A percentile compares a stretch with the other conserved stretches of the same genome.
phyloP scores from a whole-genome alignment of 1,140 invertebrate genomes.

The Lucilia cuprina region DNA sequence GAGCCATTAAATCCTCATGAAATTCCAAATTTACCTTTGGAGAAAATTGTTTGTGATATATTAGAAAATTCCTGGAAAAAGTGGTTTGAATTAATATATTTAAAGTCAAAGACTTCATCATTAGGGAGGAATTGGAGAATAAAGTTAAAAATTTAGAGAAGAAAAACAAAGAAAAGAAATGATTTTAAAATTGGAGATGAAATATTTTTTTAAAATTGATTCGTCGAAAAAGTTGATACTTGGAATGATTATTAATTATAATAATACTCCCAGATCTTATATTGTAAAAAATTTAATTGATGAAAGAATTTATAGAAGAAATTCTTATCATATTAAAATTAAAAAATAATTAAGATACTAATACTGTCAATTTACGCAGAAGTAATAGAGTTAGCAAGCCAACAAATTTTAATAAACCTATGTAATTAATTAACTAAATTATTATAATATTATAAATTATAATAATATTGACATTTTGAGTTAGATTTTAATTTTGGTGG shows the following conservation, averaged over 20 bases:
- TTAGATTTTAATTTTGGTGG: too few species aligned
- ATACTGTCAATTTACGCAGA: too few species aligned
- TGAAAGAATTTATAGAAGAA: too few species aligned
- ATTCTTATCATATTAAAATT: too few species aligned
- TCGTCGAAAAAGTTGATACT: not conserved
- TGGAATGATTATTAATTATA: not conserved
- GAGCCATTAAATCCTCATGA: not conserved
- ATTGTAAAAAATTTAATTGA: not conserved
- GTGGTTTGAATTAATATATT: not conserved
- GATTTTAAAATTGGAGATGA: not conserved
- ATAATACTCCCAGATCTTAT: not conserved
- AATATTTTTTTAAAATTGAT: not conserved
- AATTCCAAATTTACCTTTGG: not conserved
- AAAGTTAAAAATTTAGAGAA: not conserved
- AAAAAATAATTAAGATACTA: too few species aligned
- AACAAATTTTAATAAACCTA: too few species aligned
- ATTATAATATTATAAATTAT: too few species aligned
- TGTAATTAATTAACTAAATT: too few species aligned
- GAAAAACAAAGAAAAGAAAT: not conserved
- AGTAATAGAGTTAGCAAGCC: too few species aligned
- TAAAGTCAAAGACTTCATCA: not conserved
- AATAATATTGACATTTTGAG: too few species aligned
- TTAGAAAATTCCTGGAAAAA: not conserved
- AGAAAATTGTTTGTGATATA: not conserved
- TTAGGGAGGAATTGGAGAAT: not conserved